phyloP scores from a whole-genome alignment of 2,888 invertebrate species.

The Dynastes grantii region DNA sequence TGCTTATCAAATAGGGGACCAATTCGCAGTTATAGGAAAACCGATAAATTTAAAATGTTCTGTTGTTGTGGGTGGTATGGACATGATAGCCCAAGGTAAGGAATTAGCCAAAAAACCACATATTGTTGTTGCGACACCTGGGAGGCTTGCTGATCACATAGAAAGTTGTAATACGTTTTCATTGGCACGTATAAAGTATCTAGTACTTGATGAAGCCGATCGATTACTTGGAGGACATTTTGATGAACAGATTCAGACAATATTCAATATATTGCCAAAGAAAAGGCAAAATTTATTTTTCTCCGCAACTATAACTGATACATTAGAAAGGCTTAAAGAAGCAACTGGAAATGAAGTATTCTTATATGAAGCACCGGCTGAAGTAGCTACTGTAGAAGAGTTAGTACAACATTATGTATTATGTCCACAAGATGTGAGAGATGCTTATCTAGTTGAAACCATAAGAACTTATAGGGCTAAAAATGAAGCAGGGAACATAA shows the following conservation, averaged over 20 bases:
- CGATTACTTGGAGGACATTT: slow-evolving; percentile 85
- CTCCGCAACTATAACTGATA: slow-evolving; percentile 96
- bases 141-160: slow-evolving; percentile 93
- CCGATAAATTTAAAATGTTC: slow-evolving; percentile 87
- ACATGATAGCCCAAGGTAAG: slow-evolving; percentile 90
- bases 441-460: slow-evolving; percentile 91
- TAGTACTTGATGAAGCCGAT: slow-evolving; percentile 98
- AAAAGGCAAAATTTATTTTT: slow-evolving; percentile 91
- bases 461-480: slow-evolving; percentile 83
- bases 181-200: slow-evolving; percentile 84
- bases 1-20: slow-evolving; percentile 95
- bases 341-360: slow-evolving; percentile 74
- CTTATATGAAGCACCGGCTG: slow-evolving; percentile 81
- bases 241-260: slow-evolving; percentile 86
- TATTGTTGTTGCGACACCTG: slow-evolving; percentile 97
- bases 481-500: slow-evolving; percentile 85
- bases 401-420: slow-evolving; percentile 94
- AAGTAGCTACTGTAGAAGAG: slow-evolving; percentile 88
- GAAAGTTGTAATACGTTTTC: slow-evolving; percentile 89
- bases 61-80: slow-evolving; percentile 96
- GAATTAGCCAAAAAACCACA: slow-evolving; percentile 91
- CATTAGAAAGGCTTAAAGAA: slow-evolving; percentile 78
- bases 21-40: slow-evolving; percentile 93
- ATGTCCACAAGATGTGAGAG: slow-evolving; percentile 92
- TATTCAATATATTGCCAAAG: slow-evolving; percentile 83